Base-by-base conservation (phyloP, 2,888 invertebrate species). In the Trichogramma evanescens region DNA sequence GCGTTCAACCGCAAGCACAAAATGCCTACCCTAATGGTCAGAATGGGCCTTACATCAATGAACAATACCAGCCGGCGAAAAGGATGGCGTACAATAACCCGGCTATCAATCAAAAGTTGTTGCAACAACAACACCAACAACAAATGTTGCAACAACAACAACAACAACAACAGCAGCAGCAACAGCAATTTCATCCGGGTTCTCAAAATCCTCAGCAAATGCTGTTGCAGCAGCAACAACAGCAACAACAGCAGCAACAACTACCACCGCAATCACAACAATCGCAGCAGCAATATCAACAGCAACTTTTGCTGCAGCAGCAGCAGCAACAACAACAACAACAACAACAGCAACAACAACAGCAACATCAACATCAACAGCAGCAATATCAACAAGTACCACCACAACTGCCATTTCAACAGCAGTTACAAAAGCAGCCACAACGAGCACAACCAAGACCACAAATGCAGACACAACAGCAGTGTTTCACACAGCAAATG, bases 181-280 rank as follows among this genome's bases (percentile, higher is more conserved):
- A 13, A 13, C 13, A 13, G 13, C 26, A 26, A 26, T 26, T 26
- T 26, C 26, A 26, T 26, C 26, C 1, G 26, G 26, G 26, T 26
- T 26, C 26, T 26, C 26, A 26, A 26, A 26, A 26, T 26, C 26
- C 26, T 26, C 26, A 26, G 26, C 26, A 26, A 26, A 26, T 26
- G 26, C 26, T 26, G 26, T 4, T 41, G 13, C 69, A 75, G 74
- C 62, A 74, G 65, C 80, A 79, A 67, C 72, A 80, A 8, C 62
- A 74, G 65, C 80, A 79, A 67, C 72, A 80, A 8, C 46, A 55
- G 8, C 46, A 78, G 75, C 61, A 75, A 79, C 38, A 80, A 79
- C 54, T 41, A 4, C 54, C 44, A 9, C 44, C 7, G 26, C 26
- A 26, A 26, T 26, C 26, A 26, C 26, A 26, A 26, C 26, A 26